Base-by-base conservation (phyloP, 2,888 invertebrate species). In the Tineola bisselliella region DNA sequence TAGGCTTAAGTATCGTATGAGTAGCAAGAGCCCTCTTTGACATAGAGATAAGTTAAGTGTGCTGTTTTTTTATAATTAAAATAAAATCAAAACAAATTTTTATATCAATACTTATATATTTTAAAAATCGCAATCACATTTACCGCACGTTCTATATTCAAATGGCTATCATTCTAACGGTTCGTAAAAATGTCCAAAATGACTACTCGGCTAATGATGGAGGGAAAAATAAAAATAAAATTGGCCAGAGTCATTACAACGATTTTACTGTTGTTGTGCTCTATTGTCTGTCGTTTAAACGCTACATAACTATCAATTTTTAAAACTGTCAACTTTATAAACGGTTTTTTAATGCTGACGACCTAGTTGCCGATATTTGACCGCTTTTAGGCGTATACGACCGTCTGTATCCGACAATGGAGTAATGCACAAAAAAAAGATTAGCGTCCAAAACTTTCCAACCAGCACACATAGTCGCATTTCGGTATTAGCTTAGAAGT, bases 111-210 rank as follows among this genome's bases (percentile, higher is more conserved):
- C n/a, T n/a, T n/a, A n/a, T n/a, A n/a, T n/a, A n/a, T n/a, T n/a
- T n/a, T n/a, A 30, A 56, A 11, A 18, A 18, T 25, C 8, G 44
- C 60, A 72, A 44, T 65, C 61, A 54, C 64, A 65, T 72, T 66
- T 62, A 63, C 63, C 66, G 70, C 65, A 68, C 59, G 65, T 62
- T 63, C 64, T 64, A 63, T 65, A 65, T 62, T 66, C 63, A 66
- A 65, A 33, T 33, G 58, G 60, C 59, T 62, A 60, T 62, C 62
- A 63, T 43, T 67, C 72, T 81, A 83, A 83, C 81, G 77, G 79
- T 76, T 76, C 75, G 72, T 77, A 71, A 78, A 81, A 78, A 74
- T 72, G 69, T 69, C 75, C 73, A 67, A 81, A 80, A 80, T 76
- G 73, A 74, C 72, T 71, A 58, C 30, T 30, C 58, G 33, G 75